Evolutionary conservation across 2,113 vertebrate genomes (phyloP).

Genomic region (Cyanoramphus novaezelandiae): DNA sequence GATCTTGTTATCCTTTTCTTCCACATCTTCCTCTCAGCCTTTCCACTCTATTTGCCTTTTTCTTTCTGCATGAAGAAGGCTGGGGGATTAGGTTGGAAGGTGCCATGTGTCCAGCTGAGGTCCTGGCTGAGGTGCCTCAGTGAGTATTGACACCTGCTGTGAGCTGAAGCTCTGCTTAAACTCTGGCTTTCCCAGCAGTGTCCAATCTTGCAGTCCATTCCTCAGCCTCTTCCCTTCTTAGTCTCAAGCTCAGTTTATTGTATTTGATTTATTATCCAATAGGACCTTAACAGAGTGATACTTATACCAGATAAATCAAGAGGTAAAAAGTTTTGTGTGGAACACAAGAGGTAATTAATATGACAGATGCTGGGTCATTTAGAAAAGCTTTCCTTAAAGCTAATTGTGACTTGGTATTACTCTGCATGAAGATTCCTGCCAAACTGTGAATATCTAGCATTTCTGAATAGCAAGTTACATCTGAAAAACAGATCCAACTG

Average conservation of each 20-base stretch:
- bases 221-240: not conserved
- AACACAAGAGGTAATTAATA: not conserved
- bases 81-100: not conserved
- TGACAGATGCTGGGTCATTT: not conserved
- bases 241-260: not conserved
- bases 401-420: not conserved
- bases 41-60: not conserved
- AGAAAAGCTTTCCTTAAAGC: not conserved
- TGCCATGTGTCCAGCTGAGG: not conserved
- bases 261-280: not conserved
- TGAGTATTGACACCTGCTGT: not conserved
- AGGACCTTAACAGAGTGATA: not conserved
- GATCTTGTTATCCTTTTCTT: not conserved
- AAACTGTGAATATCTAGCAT: not conserved
- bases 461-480: slow-evolving; percentile 31
- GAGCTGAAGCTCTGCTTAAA: not conserved
- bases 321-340: not conserved
- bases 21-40: not conserved
- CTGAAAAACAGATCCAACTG: slow-evolving; percentile 35
- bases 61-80: not conserved
- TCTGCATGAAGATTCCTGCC: not conserved
- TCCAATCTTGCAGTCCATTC: rapidly evolving
- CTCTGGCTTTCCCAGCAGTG: not conserved
- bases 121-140: not conserved
- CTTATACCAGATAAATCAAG: not conserved